Evolutionary conservation across 2,888 invertebrate species (phyloP), one percentile per base, ranked within the genome.

Genomic region (Amorpha juglandis): DNA sequence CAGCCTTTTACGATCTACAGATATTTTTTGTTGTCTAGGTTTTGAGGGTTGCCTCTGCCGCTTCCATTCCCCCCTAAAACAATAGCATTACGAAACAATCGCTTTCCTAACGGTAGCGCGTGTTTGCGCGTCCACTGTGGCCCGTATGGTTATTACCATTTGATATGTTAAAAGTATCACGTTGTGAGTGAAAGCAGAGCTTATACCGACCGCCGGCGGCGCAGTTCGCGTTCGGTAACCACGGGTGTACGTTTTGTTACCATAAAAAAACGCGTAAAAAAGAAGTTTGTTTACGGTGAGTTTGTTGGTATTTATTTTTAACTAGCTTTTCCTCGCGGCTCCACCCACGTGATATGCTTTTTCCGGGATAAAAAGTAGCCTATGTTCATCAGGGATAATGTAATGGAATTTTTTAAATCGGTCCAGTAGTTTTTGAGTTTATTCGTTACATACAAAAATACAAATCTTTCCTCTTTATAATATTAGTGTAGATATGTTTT

Each of bases 121-220:
- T 58, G 19, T 42, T 11, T 55, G 35, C 38, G 55, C 55, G 55
- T 55, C 11, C 55, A 55, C 16, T 35, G 35, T 12, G 52, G 33
- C 42, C 16, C 12, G 50, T 50, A 58, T 42, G 58, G 42, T 42
- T 42, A 58, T 58, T 58, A 58, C 58, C 55, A 55, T 55, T 58
- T 58, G 38, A 58, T 58, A 58, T 58, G 58, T 58, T 58, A 58
- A 58, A 58, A 58, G 58, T 58, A 58, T 58, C 58, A 58, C 58
- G 58, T 58, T 58, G 16, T 42, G 58, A 42, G 58, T 58, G 58
- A 58, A 58, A 58, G 58, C 58, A 58, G 58, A 58, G 58, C 38
- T 21, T 58, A 42, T 38, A 42, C 58, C 27, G 42, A 11, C 19
- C 19, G 42, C 38, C 7, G 38, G 38, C 9, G 19, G 16, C 38